Evolutionary conservation across 1,140 invertebrate genomes (phyloP).

Genomic region (Delia radicum): DNA sequence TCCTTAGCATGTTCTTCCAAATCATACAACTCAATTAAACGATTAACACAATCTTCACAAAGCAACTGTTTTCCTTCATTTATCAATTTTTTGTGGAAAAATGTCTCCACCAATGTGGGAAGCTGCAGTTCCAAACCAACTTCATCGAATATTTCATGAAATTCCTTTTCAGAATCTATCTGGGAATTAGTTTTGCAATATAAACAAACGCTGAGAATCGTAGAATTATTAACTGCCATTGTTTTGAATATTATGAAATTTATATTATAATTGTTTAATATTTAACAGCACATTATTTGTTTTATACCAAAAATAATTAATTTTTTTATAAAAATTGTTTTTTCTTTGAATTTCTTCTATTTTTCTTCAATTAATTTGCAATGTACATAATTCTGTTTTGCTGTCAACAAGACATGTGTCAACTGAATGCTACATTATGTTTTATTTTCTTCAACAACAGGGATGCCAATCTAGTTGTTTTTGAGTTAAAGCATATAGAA

Average conservation of each 20-base stretch:
- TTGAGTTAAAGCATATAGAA: too few relatives aligned
- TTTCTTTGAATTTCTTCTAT: neutral
- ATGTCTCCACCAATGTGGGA: constrained; percentile 34
- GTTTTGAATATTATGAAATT: too few relatives aligned
- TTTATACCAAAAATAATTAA: neutral
- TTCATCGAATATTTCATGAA: constrained; percentile 48
- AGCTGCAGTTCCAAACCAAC: constrained; percentile 37
- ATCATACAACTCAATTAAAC: constrained; percentile 41
- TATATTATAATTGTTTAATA: neutral
- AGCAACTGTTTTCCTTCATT: constrained; percentile 35
- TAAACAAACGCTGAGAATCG: neutral
- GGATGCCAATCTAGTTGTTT: too few relatives aligned
- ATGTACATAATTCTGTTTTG: neutral
- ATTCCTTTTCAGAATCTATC: constrained; percentile 28
- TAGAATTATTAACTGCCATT: neutral
- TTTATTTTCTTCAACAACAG: too few relatives aligned
- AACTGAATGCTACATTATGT: neutral
- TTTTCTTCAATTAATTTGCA: neutral
- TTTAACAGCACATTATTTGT: neutral
- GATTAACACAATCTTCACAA: constrained; percentile 40
- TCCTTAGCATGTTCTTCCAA: constrained; percentile 37
- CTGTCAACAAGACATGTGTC: neutral
- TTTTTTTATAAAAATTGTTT: neutral
- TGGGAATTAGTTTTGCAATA: neutral
- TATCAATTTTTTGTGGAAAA: constrained; percentile 36